A percentile compares a stretch with the other conserved stretches of the same genome.
phyloP scores from a whole-genome alignment of 64 coral and sea anemone genomes.

The Montipora efflorescens region DNA sequence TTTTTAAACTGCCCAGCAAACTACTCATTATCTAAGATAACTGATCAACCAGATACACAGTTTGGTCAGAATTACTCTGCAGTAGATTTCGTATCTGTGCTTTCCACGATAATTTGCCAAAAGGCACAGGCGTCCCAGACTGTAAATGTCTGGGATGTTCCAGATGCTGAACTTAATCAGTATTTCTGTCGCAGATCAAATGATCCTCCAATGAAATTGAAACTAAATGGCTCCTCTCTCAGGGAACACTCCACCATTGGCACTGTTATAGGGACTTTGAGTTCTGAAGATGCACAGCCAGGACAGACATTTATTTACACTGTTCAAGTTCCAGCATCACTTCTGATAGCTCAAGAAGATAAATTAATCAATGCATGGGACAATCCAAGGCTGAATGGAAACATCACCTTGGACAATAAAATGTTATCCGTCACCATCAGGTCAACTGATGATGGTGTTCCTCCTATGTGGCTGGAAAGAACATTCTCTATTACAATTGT shows the following conservation, averaged over 20 bases:
- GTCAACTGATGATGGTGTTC: conserved; percentile 69
- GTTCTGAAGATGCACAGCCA: conserved; percentile 60
- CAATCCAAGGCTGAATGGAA: conserved; percentile 84
- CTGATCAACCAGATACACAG: conserved; percentile 43
- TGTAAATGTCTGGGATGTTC: conserved; percentile 12
- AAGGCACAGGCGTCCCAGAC: not conserved
- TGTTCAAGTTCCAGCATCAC: conserved; percentile 39
- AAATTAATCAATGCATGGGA: conserved; percentile 73
- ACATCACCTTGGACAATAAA: conserved; percentile 55
- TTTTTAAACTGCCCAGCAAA: conserved; percentile 52
- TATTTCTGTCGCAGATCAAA: conserved; percentile 84
- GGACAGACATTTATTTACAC: conserved; percentile 82
- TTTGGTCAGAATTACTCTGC: conserved; percentile 75
- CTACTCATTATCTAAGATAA: conserved; percentile 78
- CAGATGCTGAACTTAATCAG: not conserved
- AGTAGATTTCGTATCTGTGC: conserved; percentile 73
- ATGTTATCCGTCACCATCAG: conserved; percentile 63
- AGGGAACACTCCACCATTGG: conserved; percentile 71
- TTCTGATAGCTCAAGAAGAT: conserved; percentile 61
- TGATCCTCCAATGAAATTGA: conserved; percentile 69
- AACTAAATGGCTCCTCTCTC: conserved; percentile 48
- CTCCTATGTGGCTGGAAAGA: conserved; percentile 83
- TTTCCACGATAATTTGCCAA: conserved; percentile 49
- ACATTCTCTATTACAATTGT: conserved; percentile 39
- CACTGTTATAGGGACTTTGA: conserved; percentile 71